phyloP scores from a whole-genome alignment of 2,888 invertebrate genomes.

The Bursaphelenchus okinawaensis region DNA sequence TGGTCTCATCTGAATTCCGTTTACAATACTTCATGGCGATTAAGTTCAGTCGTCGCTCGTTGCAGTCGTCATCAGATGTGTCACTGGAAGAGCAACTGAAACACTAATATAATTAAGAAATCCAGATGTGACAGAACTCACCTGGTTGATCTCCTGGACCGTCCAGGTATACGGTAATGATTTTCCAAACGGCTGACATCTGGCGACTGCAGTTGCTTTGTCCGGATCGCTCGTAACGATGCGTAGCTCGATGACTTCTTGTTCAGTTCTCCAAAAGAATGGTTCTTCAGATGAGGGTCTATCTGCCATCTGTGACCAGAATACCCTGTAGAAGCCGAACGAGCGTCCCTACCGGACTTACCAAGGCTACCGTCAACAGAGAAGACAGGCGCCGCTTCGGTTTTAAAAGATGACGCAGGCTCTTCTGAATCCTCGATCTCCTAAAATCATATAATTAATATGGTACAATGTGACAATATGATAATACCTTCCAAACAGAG shows the following conservation, averaged over 20 bases:
- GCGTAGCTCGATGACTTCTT: constrained; percentile 29
- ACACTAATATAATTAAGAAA: background rate
- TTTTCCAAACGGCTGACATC: constrained; percentile 50
- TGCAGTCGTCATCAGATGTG: constrained; percentile 72
- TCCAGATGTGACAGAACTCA: background rate
- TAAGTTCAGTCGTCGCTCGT: constrained; percentile 39
- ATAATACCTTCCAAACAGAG: too few species aligned
- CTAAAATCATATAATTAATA: too few species aligned
- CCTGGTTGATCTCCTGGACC: constrained; percentile 41
- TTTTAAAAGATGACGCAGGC: constrained; percentile 1
- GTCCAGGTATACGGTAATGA: constrained; percentile 38
- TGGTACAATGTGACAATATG: too few species aligned
- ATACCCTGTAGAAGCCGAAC: constrained; percentile 26
- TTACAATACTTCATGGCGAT: constrained; percentile 30
- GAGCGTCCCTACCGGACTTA: constrained; percentile 11
- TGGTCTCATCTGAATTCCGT: constrained; percentile 22
- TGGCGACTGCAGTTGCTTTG: constrained; percentile 50
- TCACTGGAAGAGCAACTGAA: constrained; percentile 87
- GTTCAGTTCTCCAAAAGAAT: background rate
- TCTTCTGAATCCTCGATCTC: constrained; percentile 34
- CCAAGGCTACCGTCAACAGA: background rate
- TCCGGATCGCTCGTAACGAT: constrained; percentile 49
- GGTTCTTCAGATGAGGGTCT: background rate
- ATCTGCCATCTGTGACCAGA: background rate
- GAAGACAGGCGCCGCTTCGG: background rate